A percentile compares a stretch with the other conserved stretches of the same genome.
These are phyloP conservation scores for Stenotaenia linearis DNA, from an alignment of 2,888 invertebrate species.

Conservation along the genomic window DNA sequence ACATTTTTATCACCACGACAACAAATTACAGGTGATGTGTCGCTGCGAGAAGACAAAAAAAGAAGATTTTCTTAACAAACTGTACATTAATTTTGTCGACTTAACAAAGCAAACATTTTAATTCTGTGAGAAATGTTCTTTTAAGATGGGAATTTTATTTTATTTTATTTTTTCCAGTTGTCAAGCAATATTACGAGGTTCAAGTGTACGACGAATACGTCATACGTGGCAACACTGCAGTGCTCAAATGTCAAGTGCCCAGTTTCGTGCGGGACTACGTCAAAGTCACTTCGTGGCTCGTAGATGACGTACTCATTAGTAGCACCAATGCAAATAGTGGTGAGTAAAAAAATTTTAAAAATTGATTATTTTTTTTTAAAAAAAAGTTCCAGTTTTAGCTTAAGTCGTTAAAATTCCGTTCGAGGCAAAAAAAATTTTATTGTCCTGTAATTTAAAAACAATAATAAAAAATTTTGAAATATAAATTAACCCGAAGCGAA, in stretches of 20 bases:
- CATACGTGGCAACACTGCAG: slow-evolving; percentile 80
- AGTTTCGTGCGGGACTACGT: slow-evolving; percentile 47
- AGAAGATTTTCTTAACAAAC: not conserved
- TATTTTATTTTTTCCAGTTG: slow-evolving; percentile 54
- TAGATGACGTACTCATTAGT: slow-evolving; percentile 24
- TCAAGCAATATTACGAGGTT: slow-evolving; percentile 72
- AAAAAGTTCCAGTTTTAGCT: too few species aligned
- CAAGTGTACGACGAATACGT: slow-evolving; percentile 85
- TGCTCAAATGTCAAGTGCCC: too few species aligned
- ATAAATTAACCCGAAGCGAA: not conserved
- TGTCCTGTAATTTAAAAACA: too few species aligned
- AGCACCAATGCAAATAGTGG: slow-evolving; percentile 27
- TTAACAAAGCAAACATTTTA: not conserved
- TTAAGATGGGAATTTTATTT: not conserved
- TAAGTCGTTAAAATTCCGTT: too few species aligned
- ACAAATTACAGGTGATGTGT: not conserved
- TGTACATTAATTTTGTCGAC: not conserved
- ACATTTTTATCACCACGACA: not conserved
- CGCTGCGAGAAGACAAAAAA: not conserved
- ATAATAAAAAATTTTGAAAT: not conserved
- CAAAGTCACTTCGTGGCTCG: slow-evolving; percentile 43
- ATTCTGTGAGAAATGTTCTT: not conserved
- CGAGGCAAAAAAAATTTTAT: too few species aligned
- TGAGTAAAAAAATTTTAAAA: too few species aligned
- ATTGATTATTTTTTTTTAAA: not conserved